Evolutionary conservation across 2,888 invertebrate genomes (phyloP).

Genomic region (Spilosoma lubricipeda): DNA sequence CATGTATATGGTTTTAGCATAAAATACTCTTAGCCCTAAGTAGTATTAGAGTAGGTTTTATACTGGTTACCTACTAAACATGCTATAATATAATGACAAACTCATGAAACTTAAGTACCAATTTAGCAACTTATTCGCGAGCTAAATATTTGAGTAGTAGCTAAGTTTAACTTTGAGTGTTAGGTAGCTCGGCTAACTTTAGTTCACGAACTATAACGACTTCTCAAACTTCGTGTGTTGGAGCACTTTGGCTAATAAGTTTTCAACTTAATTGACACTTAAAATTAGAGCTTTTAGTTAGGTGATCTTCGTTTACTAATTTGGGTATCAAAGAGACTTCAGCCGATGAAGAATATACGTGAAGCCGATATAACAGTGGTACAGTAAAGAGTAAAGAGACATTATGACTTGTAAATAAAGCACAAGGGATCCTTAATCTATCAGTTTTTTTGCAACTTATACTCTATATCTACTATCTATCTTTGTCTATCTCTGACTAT

Average conservation of each 20-base stretch:
- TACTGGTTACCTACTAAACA: not conserved
- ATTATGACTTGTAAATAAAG: too few relatives aligned
- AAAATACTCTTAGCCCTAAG: not conserved
- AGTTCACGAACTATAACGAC: constrained; percentile 47
- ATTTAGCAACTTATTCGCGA: constrained; percentile 40
- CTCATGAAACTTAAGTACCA: constrained; percentile 38
- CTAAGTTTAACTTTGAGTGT: constrained; percentile 36
- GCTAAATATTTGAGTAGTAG: constrained; percentile 47
- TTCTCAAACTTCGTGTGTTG: constrained; percentile 34
- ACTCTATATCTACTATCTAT: not conserved
- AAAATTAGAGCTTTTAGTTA: constrained; percentile 30
- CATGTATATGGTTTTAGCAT: not conserved
- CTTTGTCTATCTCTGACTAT: too few relatives aligned
- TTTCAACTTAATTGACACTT: constrained; percentile 48
- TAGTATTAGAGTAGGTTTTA: not conserved
- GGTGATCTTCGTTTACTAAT: constrained; percentile 18
- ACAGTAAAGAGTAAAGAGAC: not conserved
- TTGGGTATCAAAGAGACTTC: constrained; percentile 4
- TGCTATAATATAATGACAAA: constrained; percentile 27
- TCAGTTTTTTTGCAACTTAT: not conserved
- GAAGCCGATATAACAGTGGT: not conserved
- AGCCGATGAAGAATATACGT: not conserved
- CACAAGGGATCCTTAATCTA: not conserved
- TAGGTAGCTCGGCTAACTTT: constrained; percentile 39
- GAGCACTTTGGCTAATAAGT: constrained; percentile 44